Evolutionary conservation across 2,113 vertebrate species (phyloP).

Genomic region (Chunga burmeisteri): DNA sequence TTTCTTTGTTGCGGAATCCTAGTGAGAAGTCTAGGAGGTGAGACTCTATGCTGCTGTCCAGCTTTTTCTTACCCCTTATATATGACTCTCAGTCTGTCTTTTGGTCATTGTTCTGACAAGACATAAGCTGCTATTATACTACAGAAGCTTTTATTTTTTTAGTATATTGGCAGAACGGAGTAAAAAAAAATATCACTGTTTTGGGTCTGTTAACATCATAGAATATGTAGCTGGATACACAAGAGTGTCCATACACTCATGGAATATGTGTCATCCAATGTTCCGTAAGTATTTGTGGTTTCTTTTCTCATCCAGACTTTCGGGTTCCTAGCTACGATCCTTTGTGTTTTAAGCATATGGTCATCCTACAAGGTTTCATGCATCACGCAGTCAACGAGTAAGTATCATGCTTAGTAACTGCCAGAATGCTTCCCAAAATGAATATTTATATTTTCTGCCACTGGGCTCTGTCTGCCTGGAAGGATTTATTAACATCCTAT

Average conservation of each 20-base stretch:
- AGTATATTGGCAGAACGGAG: neutral
- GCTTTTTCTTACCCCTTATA: neutral
- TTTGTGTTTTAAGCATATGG: conserved; percentile 87
- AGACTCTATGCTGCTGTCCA: neutral
- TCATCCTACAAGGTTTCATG: conserved; percentile 89
- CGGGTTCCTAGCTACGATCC: conserved; percentile 87
- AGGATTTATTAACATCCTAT: neutral
- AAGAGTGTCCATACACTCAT: neutral
- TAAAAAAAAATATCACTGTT: neutral
- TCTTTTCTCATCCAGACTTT: conserved; percentile 79
- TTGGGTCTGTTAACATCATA: neutral
- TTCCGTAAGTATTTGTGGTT: conserved; percentile 5
- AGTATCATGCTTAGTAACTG: conserved; percentile 4
- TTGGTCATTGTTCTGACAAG: neutral
- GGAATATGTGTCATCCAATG: conserved; percentile 1
- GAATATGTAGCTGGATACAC: neutral
- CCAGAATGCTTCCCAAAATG: neutral
- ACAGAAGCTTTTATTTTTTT: neutral
- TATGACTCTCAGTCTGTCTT: neutral
- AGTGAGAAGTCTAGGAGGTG: neutral
- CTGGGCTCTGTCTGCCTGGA: neutral
- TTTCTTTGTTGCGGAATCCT: neutral
- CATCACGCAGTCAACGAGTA: conserved; percentile 84
- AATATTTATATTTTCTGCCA: neutral
- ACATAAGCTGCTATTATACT: neutral